A percentile compares a stretch with the other conserved stretches of the same genome.
Evolutionary conservation across 2,888 invertebrate species (phyloP).

Genomic region (Drosophila antonietae): DNA sequence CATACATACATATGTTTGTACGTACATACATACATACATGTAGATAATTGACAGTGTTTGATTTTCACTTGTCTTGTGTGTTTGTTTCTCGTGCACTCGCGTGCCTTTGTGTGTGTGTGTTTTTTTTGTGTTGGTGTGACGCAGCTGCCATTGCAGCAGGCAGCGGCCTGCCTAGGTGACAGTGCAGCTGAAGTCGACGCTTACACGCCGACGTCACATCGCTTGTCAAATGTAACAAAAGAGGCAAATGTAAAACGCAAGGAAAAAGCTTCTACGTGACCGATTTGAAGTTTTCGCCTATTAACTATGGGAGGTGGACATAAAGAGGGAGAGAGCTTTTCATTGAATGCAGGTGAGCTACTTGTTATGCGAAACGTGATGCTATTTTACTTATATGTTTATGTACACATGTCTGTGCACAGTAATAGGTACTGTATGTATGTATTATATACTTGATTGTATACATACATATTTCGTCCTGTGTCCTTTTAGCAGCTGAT

Average conservation of each 20-base stretch:
- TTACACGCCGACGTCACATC: slow-evolving; percentile 12
- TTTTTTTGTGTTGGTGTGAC: slow-evolving; percentile 27
- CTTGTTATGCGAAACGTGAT: slow-evolving; percentile 49
- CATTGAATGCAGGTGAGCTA: slow-evolving; percentile 55
- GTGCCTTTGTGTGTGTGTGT: slow-evolving; percentile 18
- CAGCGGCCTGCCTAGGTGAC: slow-evolving; percentile 32
- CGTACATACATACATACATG: slow-evolving; percentile 17
- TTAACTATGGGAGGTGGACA: slow-evolving; percentile 16
- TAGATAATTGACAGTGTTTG: slow-evolving; percentile 57
- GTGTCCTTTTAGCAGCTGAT: slow-evolving; percentile 35
- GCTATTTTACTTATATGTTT: slow-evolving; percentile 32
- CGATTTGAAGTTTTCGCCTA: slow-evolving; percentile 53
- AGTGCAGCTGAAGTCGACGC: slow-evolving; percentile 36
- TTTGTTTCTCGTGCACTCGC: slow-evolving; percentile 43
- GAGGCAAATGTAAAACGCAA: slow-evolving; percentile 38
- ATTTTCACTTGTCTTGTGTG: slow-evolving; percentile 56
- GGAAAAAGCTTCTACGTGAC: slow-evolving; percentile 70
- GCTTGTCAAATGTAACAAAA: slow-evolving; percentile 44
- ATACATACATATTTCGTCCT: background rate
- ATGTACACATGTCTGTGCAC: background rate
- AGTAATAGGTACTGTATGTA: background rate
- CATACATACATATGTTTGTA: slow-evolving; percentile 12
- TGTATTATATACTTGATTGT: background rate
- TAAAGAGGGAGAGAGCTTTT: slow-evolving; percentile 49
- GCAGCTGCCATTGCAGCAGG: slow-evolving; percentile 53